phyloP scores from a whole-genome alignment of 2,797 vertebrate genomes.

The Oreochromis grahami region DNA sequence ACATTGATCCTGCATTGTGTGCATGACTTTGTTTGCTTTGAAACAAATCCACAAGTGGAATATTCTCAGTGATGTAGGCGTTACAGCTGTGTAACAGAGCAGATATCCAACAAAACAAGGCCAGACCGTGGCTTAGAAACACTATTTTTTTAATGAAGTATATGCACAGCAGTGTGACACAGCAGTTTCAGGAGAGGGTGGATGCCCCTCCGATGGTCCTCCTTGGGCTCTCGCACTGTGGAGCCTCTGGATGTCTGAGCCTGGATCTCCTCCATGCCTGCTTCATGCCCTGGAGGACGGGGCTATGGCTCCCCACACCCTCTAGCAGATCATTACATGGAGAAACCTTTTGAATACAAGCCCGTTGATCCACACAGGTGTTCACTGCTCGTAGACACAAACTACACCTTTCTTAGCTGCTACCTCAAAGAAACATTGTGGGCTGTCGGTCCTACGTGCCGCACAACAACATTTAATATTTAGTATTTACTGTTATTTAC shows the following conservation, averaged over 20 bases:
- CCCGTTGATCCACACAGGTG: no score
- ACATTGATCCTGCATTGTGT: not conserved
- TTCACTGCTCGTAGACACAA: no score
- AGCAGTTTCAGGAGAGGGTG: not conserved
- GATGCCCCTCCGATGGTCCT: not conserved
- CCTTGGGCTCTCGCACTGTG: not conserved
- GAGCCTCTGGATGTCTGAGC: not conserved
- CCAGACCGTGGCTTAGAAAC: not conserved
- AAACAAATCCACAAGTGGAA: not conserved
- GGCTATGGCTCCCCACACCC: not conserved
- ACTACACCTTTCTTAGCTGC: no score
- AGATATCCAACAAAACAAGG: not conserved
- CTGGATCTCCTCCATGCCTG: not conserved
- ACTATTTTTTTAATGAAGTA: not conserved
- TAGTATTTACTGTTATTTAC: no score
- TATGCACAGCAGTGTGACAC: not conserved
- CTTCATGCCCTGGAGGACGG: not conserved
- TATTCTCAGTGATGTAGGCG: not conserved
- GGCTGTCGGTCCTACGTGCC: no score
- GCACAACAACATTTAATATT: no score
- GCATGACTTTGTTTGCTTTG: not conserved
- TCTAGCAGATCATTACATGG: not conserved
- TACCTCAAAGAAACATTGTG: no score
- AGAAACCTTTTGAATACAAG: no score
- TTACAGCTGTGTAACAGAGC: not conserved